phyloP scores from a whole-genome alignment of 1,140 invertebrate species.

The Zaprionus nigranus region DNA sequence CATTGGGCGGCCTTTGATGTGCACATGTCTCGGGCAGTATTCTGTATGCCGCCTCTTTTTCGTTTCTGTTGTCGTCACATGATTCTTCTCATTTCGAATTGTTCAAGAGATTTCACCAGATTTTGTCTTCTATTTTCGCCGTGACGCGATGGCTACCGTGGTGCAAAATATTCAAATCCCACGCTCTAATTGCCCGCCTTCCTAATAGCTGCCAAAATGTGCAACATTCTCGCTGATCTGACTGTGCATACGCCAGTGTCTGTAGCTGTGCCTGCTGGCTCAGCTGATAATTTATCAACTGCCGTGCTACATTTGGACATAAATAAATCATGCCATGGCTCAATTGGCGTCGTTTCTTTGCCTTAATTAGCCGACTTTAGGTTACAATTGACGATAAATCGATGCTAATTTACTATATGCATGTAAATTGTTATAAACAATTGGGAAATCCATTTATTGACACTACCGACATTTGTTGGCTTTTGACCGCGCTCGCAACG shows the following conservation, averaged over 20 bases:
- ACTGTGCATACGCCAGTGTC: background rate
- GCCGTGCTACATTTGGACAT: constrained; percentile 36
- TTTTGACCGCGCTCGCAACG: constrained; percentile 21
- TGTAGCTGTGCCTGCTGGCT: background rate
- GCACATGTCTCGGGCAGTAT: constrained; percentile 62
- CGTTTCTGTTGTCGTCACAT: constrained; percentile 74
- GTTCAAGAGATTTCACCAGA: constrained; percentile 39
- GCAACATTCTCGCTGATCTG: constrained; percentile 48
- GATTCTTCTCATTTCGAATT: constrained; percentile 55
- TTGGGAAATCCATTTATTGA: constrained; percentile 43
- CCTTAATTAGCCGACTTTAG: constrained; percentile 39
- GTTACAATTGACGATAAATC: constrained; percentile 50
- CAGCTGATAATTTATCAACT: constrained; percentile 69
- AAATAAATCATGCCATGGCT: constrained; percentile 76
- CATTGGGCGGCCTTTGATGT: constrained; percentile 64
- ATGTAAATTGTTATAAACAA: constrained; percentile 41
- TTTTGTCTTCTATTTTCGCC: constrained; percentile 51
- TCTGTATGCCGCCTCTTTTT: constrained; percentile 52
- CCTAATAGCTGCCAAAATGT: constrained; percentile 50
- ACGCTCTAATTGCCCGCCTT: constrained; percentile 60
- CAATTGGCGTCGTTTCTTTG: constrained; percentile 56
- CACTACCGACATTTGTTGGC: constrained; percentile 41
- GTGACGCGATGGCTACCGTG: constrained; percentile 69
- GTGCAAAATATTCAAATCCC: constrained; percentile 54
- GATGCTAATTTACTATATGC: constrained; percentile 33